These are phyloP conservation scores for Turritopsis rubra DNA, from an alignment of 30 jellyfish, hydroid and myxozoan species.

Conservation along the genomic window DNA sequence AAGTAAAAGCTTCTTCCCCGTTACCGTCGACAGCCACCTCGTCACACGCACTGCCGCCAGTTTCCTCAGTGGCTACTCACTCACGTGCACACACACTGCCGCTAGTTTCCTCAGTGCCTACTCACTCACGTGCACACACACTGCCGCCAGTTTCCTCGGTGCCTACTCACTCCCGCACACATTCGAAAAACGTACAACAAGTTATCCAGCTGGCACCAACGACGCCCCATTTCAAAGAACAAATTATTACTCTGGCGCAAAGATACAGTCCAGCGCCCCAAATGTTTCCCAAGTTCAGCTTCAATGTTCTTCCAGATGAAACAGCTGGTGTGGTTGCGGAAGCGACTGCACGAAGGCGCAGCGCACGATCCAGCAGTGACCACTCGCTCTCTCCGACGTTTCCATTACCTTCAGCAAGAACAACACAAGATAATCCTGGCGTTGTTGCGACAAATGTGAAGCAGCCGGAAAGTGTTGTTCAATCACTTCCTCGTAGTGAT, in stretches of 20 bases:
- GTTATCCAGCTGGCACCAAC: slow-evolving; percentile 35
- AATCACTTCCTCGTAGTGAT: slow-evolving; percentile 46
- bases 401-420: slow-evolving; percentile 31
- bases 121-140: background rate
- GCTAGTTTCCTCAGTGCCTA: background rate
- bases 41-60: background rate
- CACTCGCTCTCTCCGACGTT: slow-evolving; percentile 61
- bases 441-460: background rate
- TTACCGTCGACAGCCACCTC: background rate
- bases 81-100: background rate
- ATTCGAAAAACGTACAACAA: background rate
- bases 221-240: slow-evolving; percentile 26
- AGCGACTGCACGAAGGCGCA: background rate
- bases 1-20: background rate
- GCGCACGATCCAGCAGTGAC: slow-evolving; percentile 31
- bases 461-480: background rate
- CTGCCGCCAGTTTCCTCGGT: background rate
- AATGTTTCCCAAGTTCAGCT: slow-evolving; percentile 25
- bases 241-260: slow-evolving; percentile 24
- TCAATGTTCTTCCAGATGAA: background rate
- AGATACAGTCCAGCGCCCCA: slow-evolving; percentile 36
- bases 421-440: background rate
- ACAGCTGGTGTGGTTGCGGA: background rate
- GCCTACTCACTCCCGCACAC: background rate
- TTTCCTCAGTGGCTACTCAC: background rate